These are phyloP conservation scores for Leptobrachium ailaonicum DNA, from an alignment of 2,113 vertebrate species.

Conservation along the genomic window DNA sequence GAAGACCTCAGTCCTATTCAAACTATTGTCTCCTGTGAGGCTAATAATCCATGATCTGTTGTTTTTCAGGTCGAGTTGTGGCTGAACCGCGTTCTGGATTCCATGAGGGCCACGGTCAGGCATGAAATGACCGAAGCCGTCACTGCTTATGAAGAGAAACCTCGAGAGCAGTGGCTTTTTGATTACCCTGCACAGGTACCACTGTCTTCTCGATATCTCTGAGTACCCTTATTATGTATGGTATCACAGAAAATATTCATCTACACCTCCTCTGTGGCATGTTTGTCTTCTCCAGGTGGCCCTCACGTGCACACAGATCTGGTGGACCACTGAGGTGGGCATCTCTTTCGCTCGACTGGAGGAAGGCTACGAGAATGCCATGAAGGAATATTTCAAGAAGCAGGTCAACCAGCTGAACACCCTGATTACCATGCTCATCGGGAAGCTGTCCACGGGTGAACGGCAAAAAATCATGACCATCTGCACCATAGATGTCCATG, in stretches of 20 bases:
- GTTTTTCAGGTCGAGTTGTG: slow-evolving; percentile 84
- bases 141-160: slow-evolving; percentile 84
- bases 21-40: too few species aligned
- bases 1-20: too few species aligned
- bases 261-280: background rate
- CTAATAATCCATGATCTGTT: background rate
- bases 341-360: slow-evolving; percentile 88
- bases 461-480: slow-evolving; percentile 96
- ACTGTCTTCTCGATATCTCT: background rate
- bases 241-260: too few species aligned
- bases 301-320: slow-evolving; percentile 90
- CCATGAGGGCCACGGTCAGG: slow-evolving; percentile 84
- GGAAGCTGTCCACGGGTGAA: slow-evolving; percentile 84
- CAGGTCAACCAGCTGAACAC: slow-evolving; percentile 91
- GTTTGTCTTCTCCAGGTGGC: slow-evolving; percentile 72
- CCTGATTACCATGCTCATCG: slow-evolving; percentile 87
- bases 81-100: slow-evolving; percentile 78
- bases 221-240: background rate
- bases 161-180: slow-evolving; percentile 89
- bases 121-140: slow-evolving; percentile 79
- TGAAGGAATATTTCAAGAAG: slow-evolving; percentile 92
- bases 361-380: slow-evolving; percentile 86
- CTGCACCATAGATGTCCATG: slow-evolving; percentile 94
- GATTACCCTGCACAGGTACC: slow-evolving; percentile 86
- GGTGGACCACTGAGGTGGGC: slow-evolving; percentile 90